Evolutionary conservation across 2,797 vertebrate genomes (phyloP).

Genomic region (Melanogrammus aeglefinus): DNA sequence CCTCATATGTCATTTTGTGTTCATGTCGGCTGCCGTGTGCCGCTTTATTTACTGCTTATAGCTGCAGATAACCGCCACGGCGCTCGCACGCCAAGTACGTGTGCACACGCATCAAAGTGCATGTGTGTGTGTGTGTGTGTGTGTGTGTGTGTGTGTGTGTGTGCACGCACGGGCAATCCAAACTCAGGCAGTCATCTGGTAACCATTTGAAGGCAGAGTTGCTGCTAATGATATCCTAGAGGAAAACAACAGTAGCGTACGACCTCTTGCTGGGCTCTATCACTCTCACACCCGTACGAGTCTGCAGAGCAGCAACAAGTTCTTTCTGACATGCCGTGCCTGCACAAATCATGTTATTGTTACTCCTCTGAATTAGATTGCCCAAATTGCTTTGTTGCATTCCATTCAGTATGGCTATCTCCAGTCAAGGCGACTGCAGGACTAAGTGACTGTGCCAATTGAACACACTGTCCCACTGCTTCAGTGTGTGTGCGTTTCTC

Average conservation of each 20-base stretch:
- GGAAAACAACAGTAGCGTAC: slow-evolving; percentile 73
- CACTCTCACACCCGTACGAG: not conserved
- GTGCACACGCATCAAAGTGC: not conserved
- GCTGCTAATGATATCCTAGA: slow-evolving; percentile 72
- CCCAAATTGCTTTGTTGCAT: not conserved
- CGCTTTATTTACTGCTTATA: not conserved
- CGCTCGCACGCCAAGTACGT: not conserved
- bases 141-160: not conserved
- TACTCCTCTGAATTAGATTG: not conserved
- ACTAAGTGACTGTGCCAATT: slow-evolving; percentile 26
- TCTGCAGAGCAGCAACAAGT: not conserved
- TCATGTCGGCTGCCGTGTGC: not conserved
- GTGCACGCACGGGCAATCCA: too few relatives aligned
- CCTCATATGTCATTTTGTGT: not conserved
- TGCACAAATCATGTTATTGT: not conserved
- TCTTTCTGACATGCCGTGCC: not conserved
- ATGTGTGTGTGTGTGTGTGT: not conserved
- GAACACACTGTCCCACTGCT: slow-evolving; percentile 16
- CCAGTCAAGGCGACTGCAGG: not conserved
- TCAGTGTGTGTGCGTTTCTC: slow-evolving; percentile 35
- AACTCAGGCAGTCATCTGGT: slow-evolving; percentile 66
- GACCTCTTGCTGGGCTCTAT: slow-evolving; percentile 22
- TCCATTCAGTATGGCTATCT: too few relatives aligned
- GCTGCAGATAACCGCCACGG: not conserved
- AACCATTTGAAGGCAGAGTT: slow-evolving; percentile 68